These are phyloP conservation scores for Crepidodera aurea DNA, from an alignment of 2,888 invertebrate genomes.

Conservation along the genomic window DNA sequence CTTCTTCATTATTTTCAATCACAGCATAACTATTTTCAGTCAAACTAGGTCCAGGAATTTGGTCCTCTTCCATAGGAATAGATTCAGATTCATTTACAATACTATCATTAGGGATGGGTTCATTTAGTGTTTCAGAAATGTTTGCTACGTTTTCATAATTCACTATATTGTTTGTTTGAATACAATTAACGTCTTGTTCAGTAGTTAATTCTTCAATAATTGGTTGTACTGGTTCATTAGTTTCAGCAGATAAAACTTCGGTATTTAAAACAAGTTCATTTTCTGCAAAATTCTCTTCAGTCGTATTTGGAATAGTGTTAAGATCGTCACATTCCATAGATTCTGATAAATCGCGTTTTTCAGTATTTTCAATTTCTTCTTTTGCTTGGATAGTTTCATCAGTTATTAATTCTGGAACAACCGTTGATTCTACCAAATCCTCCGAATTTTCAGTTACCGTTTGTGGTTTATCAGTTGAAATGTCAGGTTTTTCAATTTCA, in stretches of 20 bases:
- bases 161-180: not conserved
- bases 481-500: no score
- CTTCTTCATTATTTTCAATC: slow-evolving; percentile 30
- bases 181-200: not conserved
- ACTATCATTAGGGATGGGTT: not conserved
- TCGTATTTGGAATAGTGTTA: not conserved
- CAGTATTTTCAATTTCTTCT: not conserved
- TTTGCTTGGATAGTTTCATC: not conserved
- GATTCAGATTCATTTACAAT: slow-evolving; percentile 2
- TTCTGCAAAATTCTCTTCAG: not conserved
- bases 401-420: not conserved
- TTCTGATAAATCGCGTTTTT: not conserved
- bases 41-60: slow-evolving; percentile 23
- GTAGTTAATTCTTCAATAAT: not conserved
- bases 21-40: slow-evolving; percentile 32
- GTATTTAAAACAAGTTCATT: not conserved
- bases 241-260: not conserved
- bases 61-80: not conserved
- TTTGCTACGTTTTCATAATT: not conserved
- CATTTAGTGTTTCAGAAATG: not conserved
- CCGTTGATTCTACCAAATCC: not conserved
- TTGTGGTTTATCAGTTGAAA: not conserved
- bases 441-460: not conserved
- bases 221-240: not conserved
- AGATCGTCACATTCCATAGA: not conserved